phyloP scores from a whole-genome alignment of 2,888 invertebrate genomes.

The Homarus gammarus region DNA sequence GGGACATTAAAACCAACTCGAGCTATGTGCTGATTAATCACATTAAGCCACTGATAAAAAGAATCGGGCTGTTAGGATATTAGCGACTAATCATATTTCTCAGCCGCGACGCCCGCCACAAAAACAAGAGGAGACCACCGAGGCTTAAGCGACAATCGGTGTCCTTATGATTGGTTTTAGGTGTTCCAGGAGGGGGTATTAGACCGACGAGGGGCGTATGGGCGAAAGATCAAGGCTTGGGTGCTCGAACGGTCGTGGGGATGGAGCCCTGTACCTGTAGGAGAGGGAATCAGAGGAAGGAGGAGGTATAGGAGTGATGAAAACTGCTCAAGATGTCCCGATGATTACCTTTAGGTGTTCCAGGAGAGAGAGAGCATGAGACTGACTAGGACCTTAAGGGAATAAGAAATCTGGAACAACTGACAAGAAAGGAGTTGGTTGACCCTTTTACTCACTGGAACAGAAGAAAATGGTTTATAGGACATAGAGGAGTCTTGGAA shows the following conservation, averaged over 20 bases:
- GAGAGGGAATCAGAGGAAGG: too few species aligned
- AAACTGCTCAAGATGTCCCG: too few species aligned
- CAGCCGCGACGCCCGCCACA: neutral
- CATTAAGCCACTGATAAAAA: conserved; percentile 48
- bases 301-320: too few species aligned
- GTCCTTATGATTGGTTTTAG: conserved; percentile 50
- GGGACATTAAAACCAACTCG: conserved; percentile 25
- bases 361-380: neutral
- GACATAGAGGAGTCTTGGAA: too few species aligned
- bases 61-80: conserved; percentile 14
- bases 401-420: neutral
- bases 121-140: conserved; percentile 43
- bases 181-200: conserved; percentile 29
- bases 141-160: conserved; percentile 48
- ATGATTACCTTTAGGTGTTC: too few species aligned
- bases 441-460: neutral
- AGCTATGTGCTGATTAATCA: conserved; percentile 52
- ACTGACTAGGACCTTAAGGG: neutral
- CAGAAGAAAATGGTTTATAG: neutral
- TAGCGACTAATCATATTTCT: conserved; percentile 27
- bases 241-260: too few species aligned
- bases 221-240: too few species aligned
- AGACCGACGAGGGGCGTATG: neutral
- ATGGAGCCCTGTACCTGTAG: too few species aligned
- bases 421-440: neutral